A percentile compares a stretch with the other conserved stretches of the same genome.
These are phyloP conservation scores for Lasioglossum lativentre DNA, from an alignment of 2,888 invertebrate species.

Conservation along the genomic window DNA sequence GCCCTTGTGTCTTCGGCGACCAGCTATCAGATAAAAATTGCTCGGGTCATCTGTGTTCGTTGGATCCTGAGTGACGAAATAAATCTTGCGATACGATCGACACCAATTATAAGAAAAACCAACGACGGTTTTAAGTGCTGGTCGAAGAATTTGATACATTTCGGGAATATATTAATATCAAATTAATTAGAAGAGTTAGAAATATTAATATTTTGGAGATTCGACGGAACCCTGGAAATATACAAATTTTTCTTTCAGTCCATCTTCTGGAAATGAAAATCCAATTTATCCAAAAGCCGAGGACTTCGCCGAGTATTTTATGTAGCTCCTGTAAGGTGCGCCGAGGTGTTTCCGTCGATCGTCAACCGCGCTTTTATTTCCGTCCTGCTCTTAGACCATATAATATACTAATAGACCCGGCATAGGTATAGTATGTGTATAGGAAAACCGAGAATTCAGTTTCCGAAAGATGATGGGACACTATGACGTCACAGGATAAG, in stretches of 20 bases:
- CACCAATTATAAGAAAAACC: background rate
- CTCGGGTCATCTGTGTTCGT: background rate
- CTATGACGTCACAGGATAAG: no score
- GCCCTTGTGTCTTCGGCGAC: conserved; percentile 14
- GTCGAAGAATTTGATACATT: no score
- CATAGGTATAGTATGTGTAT: no score
- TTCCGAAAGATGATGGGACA: no score
- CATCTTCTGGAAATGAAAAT: background rate
- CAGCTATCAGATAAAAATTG: conserved; percentile 46
- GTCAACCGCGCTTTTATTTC: conserved; percentile 56
- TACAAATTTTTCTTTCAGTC: background rate
- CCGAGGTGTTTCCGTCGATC: conserved; percentile 32
- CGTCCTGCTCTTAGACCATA: no score
- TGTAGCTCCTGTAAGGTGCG: conserved; percentile 54
- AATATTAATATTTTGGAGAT: background rate
- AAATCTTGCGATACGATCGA: background rate
- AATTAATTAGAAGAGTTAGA: no score
- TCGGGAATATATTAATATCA: no score
- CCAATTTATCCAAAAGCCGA: background rate
- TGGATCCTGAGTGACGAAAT: background rate
- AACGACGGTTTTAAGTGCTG: background rate
- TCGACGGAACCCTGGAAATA: background rate
- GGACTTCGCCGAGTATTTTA: no score
- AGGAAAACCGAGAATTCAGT: no score
- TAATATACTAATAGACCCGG: no score